Base-by-base conservation (phyloP, 2,888 invertebrate species). In the Polietes domitor region DNA sequence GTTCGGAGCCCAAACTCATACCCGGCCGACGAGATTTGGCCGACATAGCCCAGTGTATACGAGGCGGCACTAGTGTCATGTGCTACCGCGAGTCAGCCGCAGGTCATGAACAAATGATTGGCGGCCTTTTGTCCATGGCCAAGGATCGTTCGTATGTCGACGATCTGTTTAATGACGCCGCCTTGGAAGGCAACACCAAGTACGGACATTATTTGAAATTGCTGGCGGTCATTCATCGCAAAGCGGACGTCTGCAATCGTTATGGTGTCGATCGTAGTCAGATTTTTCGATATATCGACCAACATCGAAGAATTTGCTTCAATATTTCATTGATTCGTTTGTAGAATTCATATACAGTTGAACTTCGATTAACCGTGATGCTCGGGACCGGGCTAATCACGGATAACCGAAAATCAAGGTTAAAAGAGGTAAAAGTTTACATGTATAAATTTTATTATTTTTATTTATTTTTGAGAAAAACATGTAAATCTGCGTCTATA, bases 261-360 rank as follows among this genome's bases (percentile, higher is more conserved):
- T 84, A 80, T 65, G 72, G 75, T 37, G 83, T 84, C n/a, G 78
- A 84, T 32, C n/a, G n/a, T n/a, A n/a, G n/a, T n/a, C n/a, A n/a
- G n/a, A n/a, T n/a, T n/a, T n/a, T n/a, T n/a, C n/a, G n/a, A n/a
- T n/a, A n/a, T n/a, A n/a, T n/a, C n/a, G n/a, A n/a, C n/a, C n/a
- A n/a, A n/a, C n/a, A n/a, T n/a, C n/a, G n/a, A n/a, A n/a, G n/a
- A n/a, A n/a, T n/a, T n/a, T n/a, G n/a, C n/a, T n/a, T n/a, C n/a
- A n/a, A n/a, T n/a, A n/a, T n/a, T n/a, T n/a, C n/a, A n/a, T n/a
- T n/a, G n/a, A n/a, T n/a, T n/a, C n/a, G n/a, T n/a, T n/a, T n/a
- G n/a, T n/a, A n/a, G n/a, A n/a, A n/a, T n/a, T n/a, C n/a, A n/a
- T n/a, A n/a, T n/a, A n/a, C n/a, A n/a, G n/a, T n/a, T n/a, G n/a